Conservation (phyloP, 1,140 invertebrate species). For the Periplaneta americana region DNA sequence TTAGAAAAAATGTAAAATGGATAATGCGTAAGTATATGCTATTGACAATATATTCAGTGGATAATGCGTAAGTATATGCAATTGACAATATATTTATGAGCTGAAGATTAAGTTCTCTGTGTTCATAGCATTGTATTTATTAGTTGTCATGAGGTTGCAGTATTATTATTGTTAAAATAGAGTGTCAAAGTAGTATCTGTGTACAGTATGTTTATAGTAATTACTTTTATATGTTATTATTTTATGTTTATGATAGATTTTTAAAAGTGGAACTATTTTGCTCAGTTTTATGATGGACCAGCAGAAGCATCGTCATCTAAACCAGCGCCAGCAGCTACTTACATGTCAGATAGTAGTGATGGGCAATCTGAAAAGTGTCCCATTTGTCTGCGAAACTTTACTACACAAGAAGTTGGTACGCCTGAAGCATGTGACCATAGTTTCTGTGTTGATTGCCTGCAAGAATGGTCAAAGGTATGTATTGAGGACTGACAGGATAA, state of each 20-base stretch:
- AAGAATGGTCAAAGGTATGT: conserved; percentile 79
- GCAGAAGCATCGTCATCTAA: conserved; percentile 5
- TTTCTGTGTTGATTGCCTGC: conserved; percentile 84
- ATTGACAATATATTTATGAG: too few species aligned
- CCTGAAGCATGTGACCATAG: conserved; percentile 83
- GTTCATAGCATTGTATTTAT: too few species aligned
- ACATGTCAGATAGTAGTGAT: conserved; percentile 49
- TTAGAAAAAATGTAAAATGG: too few species aligned
- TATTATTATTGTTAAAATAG: too few species aligned
- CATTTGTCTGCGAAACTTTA: conserved; percentile 45
- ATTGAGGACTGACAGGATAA: too few species aligned
- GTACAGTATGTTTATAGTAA: too few species aligned
- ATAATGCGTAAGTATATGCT: too few species aligned
- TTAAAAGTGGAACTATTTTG: not conserved
- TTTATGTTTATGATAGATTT: not conserved
- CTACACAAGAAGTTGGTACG: conserved; percentile 70
- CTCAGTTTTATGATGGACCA: conserved; percentile 10
- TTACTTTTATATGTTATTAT: not conserved
- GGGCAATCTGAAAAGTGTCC: conserved; percentile 63
- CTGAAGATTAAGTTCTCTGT: too few species aligned
- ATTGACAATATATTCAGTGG: too few species aligned
- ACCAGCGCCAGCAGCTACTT: conserved; percentile 15
- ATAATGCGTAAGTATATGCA: too few species aligned
- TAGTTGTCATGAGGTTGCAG: too few species aligned
- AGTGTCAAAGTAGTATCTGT: too few species aligned